Conservation (phyloP, 2,797 vertebrate species). For the Paedocypris micromegethes region DNA sequence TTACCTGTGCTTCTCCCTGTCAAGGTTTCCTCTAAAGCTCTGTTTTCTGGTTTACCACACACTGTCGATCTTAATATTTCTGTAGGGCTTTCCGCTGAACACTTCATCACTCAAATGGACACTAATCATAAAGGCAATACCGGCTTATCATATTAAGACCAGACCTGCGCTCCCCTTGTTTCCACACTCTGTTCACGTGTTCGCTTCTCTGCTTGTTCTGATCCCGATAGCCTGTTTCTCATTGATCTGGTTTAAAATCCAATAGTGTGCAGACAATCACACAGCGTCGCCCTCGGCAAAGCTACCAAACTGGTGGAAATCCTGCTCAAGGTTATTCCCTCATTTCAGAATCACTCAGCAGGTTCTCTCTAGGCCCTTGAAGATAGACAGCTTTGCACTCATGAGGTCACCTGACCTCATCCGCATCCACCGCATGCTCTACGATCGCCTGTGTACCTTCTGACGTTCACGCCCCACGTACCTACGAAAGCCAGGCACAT, state of each 20-base stretch:
- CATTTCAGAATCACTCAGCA: conserved; percentile 22
- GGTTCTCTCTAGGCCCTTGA: conserved; percentile 15
- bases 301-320: conserved; percentile 14
- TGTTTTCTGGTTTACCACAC: conserved; percentile 22
- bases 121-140: conserved; percentile 23
- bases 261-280: conserved; percentile 13
- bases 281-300: conserved; percentile 11
- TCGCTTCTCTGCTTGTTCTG: conserved; percentile 13
- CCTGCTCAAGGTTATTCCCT: conserved; percentile 34
- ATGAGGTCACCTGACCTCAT: conserved; percentile 34
- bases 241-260: conserved; percentile 1
- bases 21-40: neutral
- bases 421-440: conserved; percentile 24
- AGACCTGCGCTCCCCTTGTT: conserved; percentile 8
- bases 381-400: conserved; percentile 29
- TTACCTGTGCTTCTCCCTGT: no score
- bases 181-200: neutral
- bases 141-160: conserved; percentile 18
- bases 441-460: neutral
- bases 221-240: conserved; percentile 9
- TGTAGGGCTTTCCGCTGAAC: conserved; percentile 1
- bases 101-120: conserved; percentile 13
- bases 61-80: conserved; percentile 1
- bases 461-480: neutral
- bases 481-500: conserved; percentile 19